These are phyloP conservation scores for Eilema caniola DNA, from an alignment of 2,888 invertebrate genomes.

Conservation along the genomic window DNA sequence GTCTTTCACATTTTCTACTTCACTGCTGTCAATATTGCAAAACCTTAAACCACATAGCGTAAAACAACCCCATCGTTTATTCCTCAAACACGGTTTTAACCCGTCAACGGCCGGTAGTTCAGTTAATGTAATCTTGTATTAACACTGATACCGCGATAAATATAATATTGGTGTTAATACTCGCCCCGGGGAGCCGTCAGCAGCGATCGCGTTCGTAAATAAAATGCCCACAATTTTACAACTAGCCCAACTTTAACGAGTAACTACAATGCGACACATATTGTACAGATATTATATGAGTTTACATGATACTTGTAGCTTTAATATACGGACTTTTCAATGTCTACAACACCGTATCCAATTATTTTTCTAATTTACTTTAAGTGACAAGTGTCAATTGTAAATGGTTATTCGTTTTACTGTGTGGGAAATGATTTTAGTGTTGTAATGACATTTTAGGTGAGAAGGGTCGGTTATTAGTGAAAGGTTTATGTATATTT, in stretches of 20 bases:
- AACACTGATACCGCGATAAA: conserved; percentile 50
- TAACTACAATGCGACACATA: conserved; percentile 25
- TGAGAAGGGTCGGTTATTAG: background rate
- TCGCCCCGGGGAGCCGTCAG: conserved; percentile 58
- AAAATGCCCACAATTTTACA: conserved; percentile 38
- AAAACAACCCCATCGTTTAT: conserved; percentile 24
- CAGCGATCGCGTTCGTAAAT: conserved; percentile 40
- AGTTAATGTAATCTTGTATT: conserved; percentile 44
- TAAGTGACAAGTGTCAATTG: conserved; percentile 47
- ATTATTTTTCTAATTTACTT: conserved; percentile 56
- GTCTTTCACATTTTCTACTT: background rate
- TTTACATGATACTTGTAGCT: conserved; percentile 31
- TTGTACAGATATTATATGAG: conserved; percentile 42
- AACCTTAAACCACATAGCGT: background rate
- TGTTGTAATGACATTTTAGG: conserved; percentile 37
- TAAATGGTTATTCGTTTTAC: conserved; percentile 26
- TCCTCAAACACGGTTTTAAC: conserved; percentile 40
- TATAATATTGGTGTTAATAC: conserved; percentile 56
- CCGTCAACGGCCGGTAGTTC: conserved; percentile 44
- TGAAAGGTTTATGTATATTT: background rate
- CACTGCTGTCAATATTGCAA: too few species aligned
- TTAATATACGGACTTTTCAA: conserved; percentile 26
- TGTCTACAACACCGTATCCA: conserved; percentile 39
- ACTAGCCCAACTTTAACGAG: conserved; percentile 16
- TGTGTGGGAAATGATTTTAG: conserved; percentile 32